These are phyloP conservation scores for Halichoerus grypus DNA, from an alignment of 2,113 vertebrate genomes.

Conservation along the genomic window DNA sequence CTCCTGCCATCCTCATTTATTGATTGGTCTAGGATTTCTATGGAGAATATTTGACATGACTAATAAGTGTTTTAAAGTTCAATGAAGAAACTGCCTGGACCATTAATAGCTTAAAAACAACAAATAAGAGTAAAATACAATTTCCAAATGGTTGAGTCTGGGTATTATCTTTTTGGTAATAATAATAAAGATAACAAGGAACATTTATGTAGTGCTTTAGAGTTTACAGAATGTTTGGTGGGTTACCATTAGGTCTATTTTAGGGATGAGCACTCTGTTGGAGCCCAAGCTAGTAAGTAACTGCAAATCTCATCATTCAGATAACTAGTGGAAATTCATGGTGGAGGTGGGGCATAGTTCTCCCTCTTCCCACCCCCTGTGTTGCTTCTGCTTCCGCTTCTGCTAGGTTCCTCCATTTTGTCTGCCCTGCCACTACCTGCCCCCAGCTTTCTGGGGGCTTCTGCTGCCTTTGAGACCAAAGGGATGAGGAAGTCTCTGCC, in stretches of 20 bases:
- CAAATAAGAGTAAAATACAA: slow-evolving; percentile 27
- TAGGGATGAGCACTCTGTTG: background rate
- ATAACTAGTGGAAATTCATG: background rate
- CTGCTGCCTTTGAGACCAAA: background rate
- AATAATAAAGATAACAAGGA: slow-evolving; percentile 31
- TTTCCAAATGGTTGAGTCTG: slow-evolving; percentile 28
- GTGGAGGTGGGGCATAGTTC: background rate
- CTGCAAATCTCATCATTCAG: background rate
- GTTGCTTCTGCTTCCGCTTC: background rate
- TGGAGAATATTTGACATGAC: slow-evolving; percentile 12
- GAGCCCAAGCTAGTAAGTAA: background rate
- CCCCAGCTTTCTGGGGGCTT: background rate
- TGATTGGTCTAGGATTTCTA: slow-evolving; percentile 29
- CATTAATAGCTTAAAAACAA: slow-evolving; percentile 40
- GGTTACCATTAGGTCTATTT: background rate
- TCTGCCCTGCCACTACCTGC: background rate
- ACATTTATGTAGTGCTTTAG: background rate
- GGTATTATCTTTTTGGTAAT: background rate
- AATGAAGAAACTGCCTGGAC: background rate
- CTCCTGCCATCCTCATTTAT: background rate
- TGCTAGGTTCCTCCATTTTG: background rate
- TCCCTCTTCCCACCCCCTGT: background rate
- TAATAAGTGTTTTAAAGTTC: slow-evolving; percentile 1
- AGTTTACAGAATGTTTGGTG: slow-evolving; percentile 36
- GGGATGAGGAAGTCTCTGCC: background rate